Conservation (phyloP, 2,113 vertebrate genomes). For the Hippocampus guttulatus region DNA sequence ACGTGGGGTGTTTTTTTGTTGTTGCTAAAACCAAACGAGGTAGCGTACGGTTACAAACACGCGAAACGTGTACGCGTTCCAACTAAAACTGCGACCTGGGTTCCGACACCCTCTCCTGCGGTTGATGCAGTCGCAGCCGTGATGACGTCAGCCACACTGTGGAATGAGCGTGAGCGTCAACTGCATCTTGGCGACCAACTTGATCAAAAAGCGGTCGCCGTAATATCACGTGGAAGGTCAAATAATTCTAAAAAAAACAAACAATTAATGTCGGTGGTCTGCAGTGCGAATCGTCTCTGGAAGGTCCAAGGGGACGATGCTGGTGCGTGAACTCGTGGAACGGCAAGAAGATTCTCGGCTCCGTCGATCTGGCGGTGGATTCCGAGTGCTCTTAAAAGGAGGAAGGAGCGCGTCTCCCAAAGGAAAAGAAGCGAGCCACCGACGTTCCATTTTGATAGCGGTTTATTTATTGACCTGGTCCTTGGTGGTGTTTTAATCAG, state of each 20-base stretch:
- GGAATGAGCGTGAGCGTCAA: no score
- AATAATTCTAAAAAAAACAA: background rate
- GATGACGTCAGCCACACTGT: no score
- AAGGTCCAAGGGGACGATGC: constrained; percentile 82
- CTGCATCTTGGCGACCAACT: no score
- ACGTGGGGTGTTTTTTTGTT: no score
- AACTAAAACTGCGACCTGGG: no score
- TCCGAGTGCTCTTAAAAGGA: constrained; percentile 76
- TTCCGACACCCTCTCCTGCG: no score
- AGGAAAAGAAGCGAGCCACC: constrained; percentile 60
- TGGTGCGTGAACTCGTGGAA: constrained; percentile 91
- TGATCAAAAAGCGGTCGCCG: no score
- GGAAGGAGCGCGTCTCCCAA: constrained; percentile 21
- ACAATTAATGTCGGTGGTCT: constrained; percentile 1
- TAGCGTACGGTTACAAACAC: no score
- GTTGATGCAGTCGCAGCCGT: no score
- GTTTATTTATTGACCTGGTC: constrained; percentile 75
- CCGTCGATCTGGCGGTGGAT: constrained; percentile 73
- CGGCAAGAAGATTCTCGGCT: constrained; percentile 82
- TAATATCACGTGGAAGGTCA: no score
- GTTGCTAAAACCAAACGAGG: no score
- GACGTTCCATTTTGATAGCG: constrained; percentile 54
- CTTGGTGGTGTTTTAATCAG: constrained; percentile 74
- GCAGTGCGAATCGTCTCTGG: constrained; percentile 88
- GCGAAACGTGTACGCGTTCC: no score